Percentiles rank a stretch among this genome's conserved stretches.
These are phyloP conservation scores for Notoglanidium macrostoma DNA, from an alignment of 2,797 vertebrate species.

Conservation along the genomic window DNA sequence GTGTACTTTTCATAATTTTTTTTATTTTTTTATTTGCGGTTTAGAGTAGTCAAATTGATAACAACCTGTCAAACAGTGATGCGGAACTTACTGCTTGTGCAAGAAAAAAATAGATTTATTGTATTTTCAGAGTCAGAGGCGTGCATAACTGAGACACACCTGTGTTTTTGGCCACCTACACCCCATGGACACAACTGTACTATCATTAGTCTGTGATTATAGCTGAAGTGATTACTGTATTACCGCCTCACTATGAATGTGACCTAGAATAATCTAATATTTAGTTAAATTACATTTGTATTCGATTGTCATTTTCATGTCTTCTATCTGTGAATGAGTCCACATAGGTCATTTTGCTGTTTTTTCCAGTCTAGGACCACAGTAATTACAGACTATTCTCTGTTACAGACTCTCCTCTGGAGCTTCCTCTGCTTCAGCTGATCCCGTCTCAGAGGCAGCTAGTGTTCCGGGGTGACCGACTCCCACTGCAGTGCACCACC, in stretches of 20 bases:
- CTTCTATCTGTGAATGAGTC: background rate
- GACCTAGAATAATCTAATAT: background rate
- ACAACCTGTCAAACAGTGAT: background rate
- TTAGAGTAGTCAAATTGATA: background rate
- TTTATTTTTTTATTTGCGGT: background rate
- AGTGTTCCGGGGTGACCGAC: conserved; percentile 86
- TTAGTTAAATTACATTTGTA: background rate
- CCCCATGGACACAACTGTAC: background rate
- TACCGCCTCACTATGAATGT: background rate
- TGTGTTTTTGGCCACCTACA: background rate
- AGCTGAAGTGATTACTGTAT: background rate
- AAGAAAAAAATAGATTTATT: background rate
- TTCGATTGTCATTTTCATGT: background rate
- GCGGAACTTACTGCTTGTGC: background rate
- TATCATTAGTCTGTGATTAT: background rate
- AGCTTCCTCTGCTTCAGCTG: conserved; percentile 87
- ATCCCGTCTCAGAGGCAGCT: conserved; percentile 90
- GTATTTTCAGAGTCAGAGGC: background rate
- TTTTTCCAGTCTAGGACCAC: background rate
- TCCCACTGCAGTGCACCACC: conserved; percentile 88
- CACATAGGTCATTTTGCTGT: background rate
- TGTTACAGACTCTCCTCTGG: conserved; percentile 80
- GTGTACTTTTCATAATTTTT: background rate
- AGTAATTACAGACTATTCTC: background rate
- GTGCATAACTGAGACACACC: background rate